phyloP scores from a whole-genome alignment of 2,888 invertebrate genomes.

The Lamproptera curius region DNA sequence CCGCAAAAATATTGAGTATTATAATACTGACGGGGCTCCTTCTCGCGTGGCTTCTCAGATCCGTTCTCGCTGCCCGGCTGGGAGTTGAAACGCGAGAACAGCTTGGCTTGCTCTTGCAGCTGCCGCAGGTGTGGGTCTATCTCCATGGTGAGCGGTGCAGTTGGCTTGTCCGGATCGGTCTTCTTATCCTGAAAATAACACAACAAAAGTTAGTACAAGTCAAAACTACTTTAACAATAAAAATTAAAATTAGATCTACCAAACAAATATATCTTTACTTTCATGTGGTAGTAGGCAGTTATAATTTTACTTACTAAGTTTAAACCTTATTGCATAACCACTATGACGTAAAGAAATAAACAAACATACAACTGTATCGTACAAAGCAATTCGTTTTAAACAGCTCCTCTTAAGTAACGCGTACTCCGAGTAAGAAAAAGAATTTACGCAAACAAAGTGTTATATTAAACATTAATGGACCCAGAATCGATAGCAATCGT shows the following conservation, averaged over 20 bases:
- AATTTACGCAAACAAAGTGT: no score
- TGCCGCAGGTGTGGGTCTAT: conserved; percentile 72
- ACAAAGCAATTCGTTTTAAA: no score
- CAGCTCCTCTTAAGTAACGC: no score
- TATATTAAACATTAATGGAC: no score
- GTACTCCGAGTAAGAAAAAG: no score
- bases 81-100: conserved; percentile 69
- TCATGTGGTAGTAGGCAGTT: not conserved
- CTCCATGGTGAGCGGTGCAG: conserved; percentile 69
- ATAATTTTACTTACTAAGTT: not conserved
- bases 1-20: no score
- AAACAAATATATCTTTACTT: no score
- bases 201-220: not conserved
- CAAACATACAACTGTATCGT: not conserved
- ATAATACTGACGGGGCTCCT: conserved; percentile 66
- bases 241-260: not conserved
- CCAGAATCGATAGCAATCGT: no score
- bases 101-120: conserved; percentile 74
- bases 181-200: conserved; percentile 42
- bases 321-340: no score
- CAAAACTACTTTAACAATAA: not conserved
- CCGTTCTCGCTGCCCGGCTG: conserved; percentile 53
- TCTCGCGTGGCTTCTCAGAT: conserved; percentile 45
- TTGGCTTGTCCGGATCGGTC: conserved; percentile 57
- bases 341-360: not conserved